Conservation (phyloP, 2,113 vertebrate species). For the Ornithorhynchus anatinus region DNA sequence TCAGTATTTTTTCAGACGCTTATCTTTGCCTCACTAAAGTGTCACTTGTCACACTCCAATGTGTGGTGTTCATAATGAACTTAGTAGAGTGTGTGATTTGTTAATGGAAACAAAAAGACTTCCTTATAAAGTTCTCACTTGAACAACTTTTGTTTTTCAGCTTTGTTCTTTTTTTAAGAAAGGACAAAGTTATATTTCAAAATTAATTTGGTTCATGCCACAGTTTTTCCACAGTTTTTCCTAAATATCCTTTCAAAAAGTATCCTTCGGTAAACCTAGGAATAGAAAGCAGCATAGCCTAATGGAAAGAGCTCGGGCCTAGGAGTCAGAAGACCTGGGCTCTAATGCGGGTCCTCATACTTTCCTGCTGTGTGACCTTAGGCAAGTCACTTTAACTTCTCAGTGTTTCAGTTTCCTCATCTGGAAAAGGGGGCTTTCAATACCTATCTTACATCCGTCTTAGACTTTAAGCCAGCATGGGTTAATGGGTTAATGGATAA, state of each 20-base stretch:
- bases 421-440: not conserved
- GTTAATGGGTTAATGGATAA: no score
- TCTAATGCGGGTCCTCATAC: no score
- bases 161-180: not conserved
- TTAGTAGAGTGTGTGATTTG: not conserved
- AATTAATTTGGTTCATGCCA: not conserved
- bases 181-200: not conserved
- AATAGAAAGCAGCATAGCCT: no score
- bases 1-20: not conserved
- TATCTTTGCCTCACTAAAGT: slow-evolving; percentile 9
- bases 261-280: slow-evolving; percentile 4
- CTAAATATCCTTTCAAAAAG: slow-evolving; percentile 18
- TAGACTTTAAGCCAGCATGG: no score
- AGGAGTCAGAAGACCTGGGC: no score
- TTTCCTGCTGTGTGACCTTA: not conserved
- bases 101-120: not conserved
- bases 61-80: not conserved
- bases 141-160: not conserved
- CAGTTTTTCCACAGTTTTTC: not conserved
- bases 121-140: not conserved
- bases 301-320: no score
- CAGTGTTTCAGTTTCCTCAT: not conserved
- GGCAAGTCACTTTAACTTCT: not conserved
- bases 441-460: not conserved
- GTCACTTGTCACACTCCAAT: not conserved